Percentiles rank a stretch among this genome's conserved stretches.
These are phyloP conservation scores for Procambarus clarkii DNA, from an alignment of 1,140 invertebrate species.

Conservation along the genomic window DNA sequence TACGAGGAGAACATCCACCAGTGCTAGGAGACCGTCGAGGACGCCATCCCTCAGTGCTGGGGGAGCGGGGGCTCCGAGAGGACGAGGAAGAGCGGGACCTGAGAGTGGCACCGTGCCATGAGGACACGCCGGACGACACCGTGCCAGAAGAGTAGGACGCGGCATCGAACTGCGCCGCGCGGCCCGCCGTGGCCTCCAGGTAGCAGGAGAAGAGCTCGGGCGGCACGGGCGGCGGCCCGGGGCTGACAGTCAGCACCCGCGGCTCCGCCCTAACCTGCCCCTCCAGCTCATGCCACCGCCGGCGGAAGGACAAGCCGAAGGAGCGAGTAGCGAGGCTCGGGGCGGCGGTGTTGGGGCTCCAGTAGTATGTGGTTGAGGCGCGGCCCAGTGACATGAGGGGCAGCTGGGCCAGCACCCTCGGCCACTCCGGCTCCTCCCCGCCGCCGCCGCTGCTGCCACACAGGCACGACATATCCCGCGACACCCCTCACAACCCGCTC, in stretches of 20 bases:
- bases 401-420: slow-evolving; percentile 17
- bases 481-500: background rate
- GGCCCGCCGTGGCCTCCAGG: slow-evolving; percentile 67
- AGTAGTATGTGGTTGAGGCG: slow-evolving; percentile 58
- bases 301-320: slow-evolving; percentile 68
- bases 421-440: slow-evolving; percentile 24
- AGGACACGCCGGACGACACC: slow-evolving; percentile 65
- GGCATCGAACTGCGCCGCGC: slow-evolving; percentile 55
- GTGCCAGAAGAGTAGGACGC: slow-evolving; percentile 70
- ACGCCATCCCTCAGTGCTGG: slow-evolving; percentile 5
- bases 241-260: background rate
- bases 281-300: slow-evolving; percentile 64
- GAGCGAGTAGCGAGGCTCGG: slow-evolving; percentile 40
- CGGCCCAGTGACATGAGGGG: background rate
- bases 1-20: slow-evolving; percentile 6
- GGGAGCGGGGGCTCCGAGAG: slow-evolving; percentile 47
- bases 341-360: slow-evolving; percentile 66
- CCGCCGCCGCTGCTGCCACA: slow-evolving; percentile 31
- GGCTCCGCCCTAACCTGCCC: slow-evolving; percentile 20
- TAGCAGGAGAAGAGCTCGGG: slow-evolving; percentile 70
- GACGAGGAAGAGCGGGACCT: slow-evolving; percentile 69
- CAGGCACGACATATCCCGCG: slow-evolving; percentile 57
- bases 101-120: slow-evolving; percentile 45
- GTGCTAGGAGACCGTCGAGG: background rate
- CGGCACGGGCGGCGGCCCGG: slow-evolving; percentile 52